Base-by-base conservation (phyloP, 1,140 invertebrate species). In the Drosophila guanche region DNA sequence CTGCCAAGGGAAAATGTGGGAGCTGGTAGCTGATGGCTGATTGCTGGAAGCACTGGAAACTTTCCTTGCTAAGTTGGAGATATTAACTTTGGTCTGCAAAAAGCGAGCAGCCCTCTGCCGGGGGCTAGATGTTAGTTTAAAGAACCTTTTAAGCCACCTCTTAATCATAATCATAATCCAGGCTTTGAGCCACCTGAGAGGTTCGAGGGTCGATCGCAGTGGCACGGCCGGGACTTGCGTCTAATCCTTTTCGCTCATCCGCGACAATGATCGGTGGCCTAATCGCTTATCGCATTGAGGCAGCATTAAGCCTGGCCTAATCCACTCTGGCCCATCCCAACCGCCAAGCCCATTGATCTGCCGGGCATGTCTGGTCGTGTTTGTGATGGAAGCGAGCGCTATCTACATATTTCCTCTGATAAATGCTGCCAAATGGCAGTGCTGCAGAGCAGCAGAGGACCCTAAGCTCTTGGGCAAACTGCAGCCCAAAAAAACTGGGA, bases 401-500 rank as follows among this genome's bases (percentile, higher is more conserved):
- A 70, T 70, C 66, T 37, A 1, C 16, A 20, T 20, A 20, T 20
- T 20, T 20, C 7, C 23, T 3, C 43, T 57, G 68, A 52, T 43
- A 57, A 50, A 29, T 27, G 22, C 25, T 20, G 50, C 4, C n/a
- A 40, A 6, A 40, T 40, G 16, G 47, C 45, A 23, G 8, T 8
- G 56, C 27, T 29, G 29, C 14, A 25, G 12, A 50, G 27, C 37
- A 53, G 48, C 14, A 16, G 40, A 40, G 46, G n/a, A 16, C 29
- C 29, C 53, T 74, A 73, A 74, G 60, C 70, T 73, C 53, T 56
- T 66, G 25, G 48, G 53, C 69, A 73, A 73, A 73, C 70, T 55
- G 62, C 23, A 4, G 12, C 48, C 40, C 53, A 37, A 37, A 25
- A 62, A 54, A 46, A 50, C 40, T 22, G 10, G 29, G 59, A 59